Percentiles rank a stretch among this genome's conserved stretches.
phyloP scores from a whole-genome alignment of 2,113 vertebrate species.

The Meleagris gallopavo region DNA sequence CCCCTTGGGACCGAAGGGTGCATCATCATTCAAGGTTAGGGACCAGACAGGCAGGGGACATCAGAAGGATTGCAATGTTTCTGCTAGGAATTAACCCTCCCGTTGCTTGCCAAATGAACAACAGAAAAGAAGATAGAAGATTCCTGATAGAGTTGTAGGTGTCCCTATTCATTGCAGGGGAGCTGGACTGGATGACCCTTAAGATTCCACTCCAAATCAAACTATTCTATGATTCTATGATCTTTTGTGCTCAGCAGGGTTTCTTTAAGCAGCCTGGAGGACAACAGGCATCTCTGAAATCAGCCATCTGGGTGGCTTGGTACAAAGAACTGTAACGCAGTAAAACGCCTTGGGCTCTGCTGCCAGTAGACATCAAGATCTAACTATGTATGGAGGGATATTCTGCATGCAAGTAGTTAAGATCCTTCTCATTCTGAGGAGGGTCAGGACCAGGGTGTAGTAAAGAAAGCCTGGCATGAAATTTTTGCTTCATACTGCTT shows the following conservation, averaged over 20 bases:
- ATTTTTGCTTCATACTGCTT: neutral
- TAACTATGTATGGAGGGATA: neutral
- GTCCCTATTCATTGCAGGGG: too few relatives aligned
- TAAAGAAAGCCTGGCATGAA: neutral
- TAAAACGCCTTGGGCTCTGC: neutral
- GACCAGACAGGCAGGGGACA: constrained; percentile 11
- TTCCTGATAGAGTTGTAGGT: neutral
- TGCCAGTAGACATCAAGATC: neutral
- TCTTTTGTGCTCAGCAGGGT: neutral
- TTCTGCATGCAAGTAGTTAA: neutral
- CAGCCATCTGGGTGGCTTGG: neutral
- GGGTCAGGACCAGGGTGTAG: neutral
- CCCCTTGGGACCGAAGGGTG: neutral
- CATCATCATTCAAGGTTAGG: constrained; percentile 64
- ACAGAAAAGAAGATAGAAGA: neutral
- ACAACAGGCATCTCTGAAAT: neutral
- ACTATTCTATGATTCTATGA: too few relatives aligned
- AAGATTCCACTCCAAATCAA: too few relatives aligned
- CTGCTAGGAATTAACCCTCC: neutral
- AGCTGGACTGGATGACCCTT: too few relatives aligned
- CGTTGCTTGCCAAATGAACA: neutral
- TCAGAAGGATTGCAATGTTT: constrained; percentile 9
- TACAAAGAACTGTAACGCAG: neutral
- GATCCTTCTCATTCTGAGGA: accelerated
- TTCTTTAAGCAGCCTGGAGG: neutral